Evolutionary conservation across 2,888 invertebrate genomes (phyloP).

Genomic region (Eupeodes luniger): DNA sequence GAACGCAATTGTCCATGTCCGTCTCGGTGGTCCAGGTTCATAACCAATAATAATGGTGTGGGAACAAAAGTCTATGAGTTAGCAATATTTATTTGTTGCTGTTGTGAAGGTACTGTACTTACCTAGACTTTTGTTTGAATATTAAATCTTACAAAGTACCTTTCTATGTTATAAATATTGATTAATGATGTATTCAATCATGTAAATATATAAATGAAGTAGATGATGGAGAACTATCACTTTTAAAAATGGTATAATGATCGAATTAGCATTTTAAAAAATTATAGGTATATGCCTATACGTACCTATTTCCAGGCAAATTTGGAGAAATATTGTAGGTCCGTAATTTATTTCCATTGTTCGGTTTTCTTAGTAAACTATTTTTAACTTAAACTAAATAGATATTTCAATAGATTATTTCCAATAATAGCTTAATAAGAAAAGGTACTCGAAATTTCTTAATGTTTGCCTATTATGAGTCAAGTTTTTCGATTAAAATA

Average conservation of each 20-base stretch:
- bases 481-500: too few relatives aligned
- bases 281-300: too few relatives aligned
- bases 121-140: conserved; percentile 16
- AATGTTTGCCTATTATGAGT: too few relatives aligned
- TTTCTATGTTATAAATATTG: conserved; percentile 39
- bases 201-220: conserved; percentile 16
- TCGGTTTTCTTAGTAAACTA: too few relatives aligned
- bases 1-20: conserved; percentile 35
- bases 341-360: too few relatives aligned
- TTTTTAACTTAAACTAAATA: too few relatives aligned
- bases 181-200: conserved; percentile 55
- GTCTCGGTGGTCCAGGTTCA: conserved; percentile 2
- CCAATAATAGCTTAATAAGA: too few relatives aligned
- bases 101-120: background rate
- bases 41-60: background rate
- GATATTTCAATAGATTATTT: too few relatives aligned
- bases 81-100: conserved; percentile 31
- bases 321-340: background rate
- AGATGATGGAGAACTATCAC: background rate
- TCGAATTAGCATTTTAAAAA: conserved; percentile 9
- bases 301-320: background rate
- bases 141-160: conserved; percentile 18
- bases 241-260: background rate
- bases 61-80: conserved; percentile 54
- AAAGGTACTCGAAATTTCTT: too few relatives aligned